These are phyloP conservation scores for Temnothorax ravouxi DNA, from an alignment of 2,888 invertebrate genomes.

Conservation along the genomic window DNA sequence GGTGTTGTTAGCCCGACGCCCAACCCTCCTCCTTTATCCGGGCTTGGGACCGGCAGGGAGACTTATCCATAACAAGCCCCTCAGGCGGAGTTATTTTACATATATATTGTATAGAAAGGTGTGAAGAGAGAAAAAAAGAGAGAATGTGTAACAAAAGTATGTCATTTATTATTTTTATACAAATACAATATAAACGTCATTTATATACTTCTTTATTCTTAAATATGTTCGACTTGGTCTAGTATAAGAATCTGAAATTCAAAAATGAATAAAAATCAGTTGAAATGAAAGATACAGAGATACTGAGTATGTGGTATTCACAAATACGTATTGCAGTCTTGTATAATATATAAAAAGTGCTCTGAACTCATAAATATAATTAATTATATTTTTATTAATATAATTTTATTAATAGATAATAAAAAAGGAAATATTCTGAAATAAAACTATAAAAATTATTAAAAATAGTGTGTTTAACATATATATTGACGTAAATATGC, in stretches of 20 bases:
- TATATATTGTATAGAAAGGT: slow-evolving; percentile 4
- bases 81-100: too few relatives aligned
- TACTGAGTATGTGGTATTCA: slow-evolving; percentile 18
- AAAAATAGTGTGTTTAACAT: slow-evolving; percentile 1
- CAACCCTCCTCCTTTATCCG: too few relatives aligned
- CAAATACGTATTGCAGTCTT: slow-evolving; percentile 63
- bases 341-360: neutral
- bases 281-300: slow-evolving; percentile 5
- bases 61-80: too few relatives aligned
- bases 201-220: slow-evolving; percentile 55
- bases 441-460: slow-evolving; percentile 2
- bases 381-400: neutral
- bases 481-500: neutral
- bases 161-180: slow-evolving; percentile 68
- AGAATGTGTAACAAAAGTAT: slow-evolving; percentile 67
- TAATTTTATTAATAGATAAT: neutral
- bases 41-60: too few relatives aligned
- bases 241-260: slow-evolving; percentile 31
- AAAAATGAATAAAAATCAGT: slow-evolving; percentile 37
- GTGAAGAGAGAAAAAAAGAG: slow-evolving; percentile 11
- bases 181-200: slow-evolving; percentile 66
- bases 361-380: slow-evolving; percentile 6
- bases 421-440: neutral
- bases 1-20: too few relatives aligned
- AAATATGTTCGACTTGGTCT: slow-evolving; percentile 49